Base-by-base conservation (phyloP, 2,113 vertebrate genomes). In the Vombatus ursinus region DNA sequence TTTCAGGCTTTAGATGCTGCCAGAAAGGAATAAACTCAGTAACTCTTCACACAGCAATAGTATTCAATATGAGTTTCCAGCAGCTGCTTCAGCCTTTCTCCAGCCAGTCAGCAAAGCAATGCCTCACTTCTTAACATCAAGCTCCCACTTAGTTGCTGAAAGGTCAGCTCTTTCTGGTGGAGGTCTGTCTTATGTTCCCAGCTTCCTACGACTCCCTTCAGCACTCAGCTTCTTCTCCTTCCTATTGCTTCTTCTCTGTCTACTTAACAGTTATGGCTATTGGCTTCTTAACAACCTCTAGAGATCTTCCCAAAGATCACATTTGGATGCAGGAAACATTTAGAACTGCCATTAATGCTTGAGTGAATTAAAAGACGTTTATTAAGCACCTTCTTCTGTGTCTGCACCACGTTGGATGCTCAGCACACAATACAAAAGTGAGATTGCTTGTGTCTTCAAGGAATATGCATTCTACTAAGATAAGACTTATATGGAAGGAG, bases 161-260 rank as follows among this genome's bases (percentile, higher is more conserved):
- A 3, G 5, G 19, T 23, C n/a, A 84, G 14, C 3, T n/a, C 37
- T n/a, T 6, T 44, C 19, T 84, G n/a, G 44, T 84, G 68, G 1
- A 61, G 31, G 54, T n/a, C 14, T 47, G 49, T 91, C n/a, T 92
- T 91, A 91, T 96, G 52, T 26, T 93, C n/a, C 93, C 84, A 31
- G 24, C 47, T 89, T 90, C 16, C 68, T 50, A 19, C 10, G 47
- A 92, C 52, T 84, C 52, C 50, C 50, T 52, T 52, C 52, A 52
- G 37, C 51, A 25, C 51, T 90, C 92, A 61, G 47, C 52, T 68
- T 49, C 53, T 52, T 31, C 50, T 90, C 26, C 90, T 48, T 52
- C 28, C 51, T 23, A 37, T 47, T 50, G 68, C 16, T 84, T 44
- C 68, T 22, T 84, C 37, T 84, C 37, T 44, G n/a, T 44, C 16